phyloP scores from a whole-genome alignment of 2,888 invertebrate genomes.

The Aphrophora alni region DNA sequence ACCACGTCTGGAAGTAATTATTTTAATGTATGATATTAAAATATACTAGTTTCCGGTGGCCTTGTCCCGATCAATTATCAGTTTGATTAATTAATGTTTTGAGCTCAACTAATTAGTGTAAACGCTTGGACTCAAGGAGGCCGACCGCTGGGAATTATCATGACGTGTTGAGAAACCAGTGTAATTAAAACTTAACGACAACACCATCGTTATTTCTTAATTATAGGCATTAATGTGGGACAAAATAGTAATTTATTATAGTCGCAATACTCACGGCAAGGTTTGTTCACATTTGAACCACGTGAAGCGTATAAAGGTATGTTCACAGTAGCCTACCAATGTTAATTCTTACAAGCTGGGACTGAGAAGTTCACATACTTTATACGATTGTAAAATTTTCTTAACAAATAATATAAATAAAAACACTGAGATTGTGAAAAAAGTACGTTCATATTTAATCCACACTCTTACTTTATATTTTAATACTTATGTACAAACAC shows the following conservation, averaged over 20 bases:
- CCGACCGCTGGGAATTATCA: background rate
- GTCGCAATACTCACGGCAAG: background rate
- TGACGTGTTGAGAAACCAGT: constrained; percentile 6
- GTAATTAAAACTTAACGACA: constrained; percentile 2
- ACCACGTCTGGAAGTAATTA: background rate
- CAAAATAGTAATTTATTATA: background rate
- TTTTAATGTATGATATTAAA: background rate
- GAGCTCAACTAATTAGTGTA: background rate
- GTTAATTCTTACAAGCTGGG: too few species aligned
- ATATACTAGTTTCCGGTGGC: background rate
- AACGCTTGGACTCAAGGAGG: background rate
- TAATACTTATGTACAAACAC: too few species aligned
- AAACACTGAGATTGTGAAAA: too few species aligned
- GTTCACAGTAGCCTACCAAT: too few species aligned
- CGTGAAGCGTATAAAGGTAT: background rate
- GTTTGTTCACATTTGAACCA: background rate
- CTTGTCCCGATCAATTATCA: background rate
- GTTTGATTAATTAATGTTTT: background rate
- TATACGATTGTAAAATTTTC: too few species aligned
- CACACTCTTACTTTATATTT: too few species aligned
- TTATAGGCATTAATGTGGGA: constrained; percentile 6
- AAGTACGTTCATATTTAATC: too few species aligned
- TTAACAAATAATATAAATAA: too few species aligned
- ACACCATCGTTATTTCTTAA: background rate
- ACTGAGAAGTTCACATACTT: too few species aligned